Percentiles rank a stretch among this genome's conserved stretches.
phyloP scores from a whole-genome alignment of 2,113 vertebrate genomes.

The Sceloporus undulatus region DNA sequence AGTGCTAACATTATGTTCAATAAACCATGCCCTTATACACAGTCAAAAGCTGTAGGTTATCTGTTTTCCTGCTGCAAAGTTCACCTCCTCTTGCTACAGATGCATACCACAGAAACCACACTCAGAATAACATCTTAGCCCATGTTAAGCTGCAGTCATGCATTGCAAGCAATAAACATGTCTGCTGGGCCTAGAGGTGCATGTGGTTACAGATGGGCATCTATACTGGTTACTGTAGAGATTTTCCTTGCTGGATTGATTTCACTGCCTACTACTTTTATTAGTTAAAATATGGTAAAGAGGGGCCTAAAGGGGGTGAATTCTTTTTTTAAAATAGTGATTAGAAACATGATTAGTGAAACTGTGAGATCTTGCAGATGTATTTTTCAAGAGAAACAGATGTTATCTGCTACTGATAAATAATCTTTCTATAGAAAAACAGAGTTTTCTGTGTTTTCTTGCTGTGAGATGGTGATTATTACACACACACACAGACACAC shows the following conservation, averaged over 20 bases:
- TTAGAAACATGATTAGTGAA: slow-evolving; percentile 13
- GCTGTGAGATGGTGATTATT: not conserved
- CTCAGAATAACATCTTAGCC: not conserved
- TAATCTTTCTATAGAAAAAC: slow-evolving; percentile 9
- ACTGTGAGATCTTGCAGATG: not conserved
- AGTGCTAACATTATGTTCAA: too few species aligned
- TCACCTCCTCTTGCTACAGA: too few species aligned
- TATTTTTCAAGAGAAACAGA: not conserved
- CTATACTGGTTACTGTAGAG: too few species aligned
- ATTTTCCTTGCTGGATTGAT: too few species aligned
- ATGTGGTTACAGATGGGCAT: not conserved
- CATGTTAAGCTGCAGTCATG: not conserved
- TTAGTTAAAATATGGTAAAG: not conserved
- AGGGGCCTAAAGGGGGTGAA: too few species aligned
- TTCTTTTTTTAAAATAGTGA: not conserved
- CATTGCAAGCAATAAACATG: not conserved
- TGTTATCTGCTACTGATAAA: slow-evolving; percentile 3
- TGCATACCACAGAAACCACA: not conserved
- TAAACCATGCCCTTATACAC: too few species aligned
- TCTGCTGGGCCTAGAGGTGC: not conserved
- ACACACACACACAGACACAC: not conserved
- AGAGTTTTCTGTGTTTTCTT: not conserved
- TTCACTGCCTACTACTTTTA: too few species aligned
- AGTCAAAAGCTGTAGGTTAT: too few species aligned
- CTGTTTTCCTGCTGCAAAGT: not conserved